A percentile compares a stretch with the other conserved stretches of the same genome.
phyloP scores from a whole-genome alignment of 2,888 invertebrate species.

The Rambutsinella grinnellia region DNA sequence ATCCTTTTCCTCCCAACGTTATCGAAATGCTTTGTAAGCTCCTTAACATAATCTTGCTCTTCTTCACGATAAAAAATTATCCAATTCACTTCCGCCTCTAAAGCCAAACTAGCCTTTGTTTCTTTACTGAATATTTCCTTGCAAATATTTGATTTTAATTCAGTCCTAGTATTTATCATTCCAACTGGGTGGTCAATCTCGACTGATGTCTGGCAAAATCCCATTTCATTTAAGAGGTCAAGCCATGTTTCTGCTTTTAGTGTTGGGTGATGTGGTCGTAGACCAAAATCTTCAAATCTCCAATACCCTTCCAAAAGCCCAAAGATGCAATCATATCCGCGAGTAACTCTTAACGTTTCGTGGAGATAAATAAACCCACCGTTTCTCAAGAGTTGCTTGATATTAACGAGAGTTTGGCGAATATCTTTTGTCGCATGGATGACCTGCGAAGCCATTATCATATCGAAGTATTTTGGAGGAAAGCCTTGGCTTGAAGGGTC shows the following conservation, averaged over 20 bases:
- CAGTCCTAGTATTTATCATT: too few relatives aligned
- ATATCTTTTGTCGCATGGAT: constrained; percentile 46
- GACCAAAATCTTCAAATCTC: constrained; percentile 24
- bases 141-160: too few relatives aligned
- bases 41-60: not conserved
- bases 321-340: constrained; percentile 11
- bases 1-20: constrained; percentile 3
- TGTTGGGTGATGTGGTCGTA: constrained; percentile 20
- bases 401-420: constrained; percentile 16
- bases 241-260: constrained; percentile 16
- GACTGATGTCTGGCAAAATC: too few relatives aligned
- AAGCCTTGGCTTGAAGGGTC: constrained; percentile 44
- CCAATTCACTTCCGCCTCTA: constrained; percentile 8
- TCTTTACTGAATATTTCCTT: too few relatives aligned
- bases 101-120: not conserved
- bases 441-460: constrained; percentile 36
- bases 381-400: constrained; percentile 25
- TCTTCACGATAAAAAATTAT: constrained; percentile 5
- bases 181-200: too few relatives aligned
- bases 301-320: constrained; percentile 39
- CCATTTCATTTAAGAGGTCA: not conserved
- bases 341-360: not conserved
- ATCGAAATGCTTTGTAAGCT: not conserved
- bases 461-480: constrained; percentile 33
- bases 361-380: constrained; percentile 1